Percentiles rank a stretch among this genome's conserved stretches.
Conservation (phyloP, 1,140 invertebrate genomes). For the Caligus rogercresseyi region DNA sequence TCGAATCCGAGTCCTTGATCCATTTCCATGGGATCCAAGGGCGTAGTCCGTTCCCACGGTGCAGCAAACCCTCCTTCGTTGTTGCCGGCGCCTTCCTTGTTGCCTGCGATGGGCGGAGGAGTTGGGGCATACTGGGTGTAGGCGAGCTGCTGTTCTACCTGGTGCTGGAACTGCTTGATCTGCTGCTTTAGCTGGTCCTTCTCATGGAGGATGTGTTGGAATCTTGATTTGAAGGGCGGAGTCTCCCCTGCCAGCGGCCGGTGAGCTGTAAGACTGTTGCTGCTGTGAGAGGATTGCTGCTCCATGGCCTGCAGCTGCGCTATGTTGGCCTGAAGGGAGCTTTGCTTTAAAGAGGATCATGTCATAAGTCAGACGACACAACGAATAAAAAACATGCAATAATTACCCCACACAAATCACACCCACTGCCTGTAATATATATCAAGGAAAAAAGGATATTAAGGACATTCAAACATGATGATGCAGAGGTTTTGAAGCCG, state of each 20-base stretch:
- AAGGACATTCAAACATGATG: no score
- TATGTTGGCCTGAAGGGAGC: slow-evolving; percentile 9
- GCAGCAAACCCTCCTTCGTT: background rate
- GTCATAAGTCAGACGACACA: no score
- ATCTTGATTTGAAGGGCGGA: background rate
- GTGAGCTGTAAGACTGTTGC: background rate
- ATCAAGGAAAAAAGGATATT: no score
- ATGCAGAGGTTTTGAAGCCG: no score
- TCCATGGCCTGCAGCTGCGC: slow-evolving; percentile 9
- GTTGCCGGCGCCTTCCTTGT: background rate
- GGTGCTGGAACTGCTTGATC: slow-evolving; percentile 12
- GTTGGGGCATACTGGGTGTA: slow-evolving; percentile 10
- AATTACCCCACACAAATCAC: no score
- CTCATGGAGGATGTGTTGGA: slow-evolving; percentile 9
- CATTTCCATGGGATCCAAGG: background rate
- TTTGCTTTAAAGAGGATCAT: no score
- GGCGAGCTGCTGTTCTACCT: slow-evolving; percentile 12
- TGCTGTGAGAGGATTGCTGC: background rate
- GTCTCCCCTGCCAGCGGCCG: background rate
- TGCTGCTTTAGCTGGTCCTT: slow-evolving; percentile 12
- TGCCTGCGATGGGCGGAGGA: background rate
- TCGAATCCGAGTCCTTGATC: background rate
- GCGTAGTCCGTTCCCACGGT: background rate
- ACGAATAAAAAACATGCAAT: no score
- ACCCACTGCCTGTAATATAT: no score